Evolutionary conservation across 2,797 vertebrate species (phyloP).

Genomic region (Myiotriccus ornatus): DNA sequence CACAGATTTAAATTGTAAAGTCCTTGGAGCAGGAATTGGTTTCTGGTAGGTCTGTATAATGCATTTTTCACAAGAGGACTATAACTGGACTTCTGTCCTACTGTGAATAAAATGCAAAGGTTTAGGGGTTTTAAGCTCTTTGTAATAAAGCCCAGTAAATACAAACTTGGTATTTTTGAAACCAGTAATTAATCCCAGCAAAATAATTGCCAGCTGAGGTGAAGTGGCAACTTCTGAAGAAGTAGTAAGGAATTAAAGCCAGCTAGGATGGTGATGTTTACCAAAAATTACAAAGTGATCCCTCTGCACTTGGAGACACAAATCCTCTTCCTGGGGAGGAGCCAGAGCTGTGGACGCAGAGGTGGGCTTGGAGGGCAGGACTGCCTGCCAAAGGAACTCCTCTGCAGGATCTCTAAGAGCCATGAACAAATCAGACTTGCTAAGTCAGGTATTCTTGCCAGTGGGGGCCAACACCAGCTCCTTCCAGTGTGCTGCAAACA

Average conservation of each 20-base stretch:
- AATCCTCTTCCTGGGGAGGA: background rate
- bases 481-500: background rate
- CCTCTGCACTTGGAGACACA: background rate
- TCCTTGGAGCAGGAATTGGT: background rate
- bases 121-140: background rate
- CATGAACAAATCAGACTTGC: background rate
- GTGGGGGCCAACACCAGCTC: background rate
- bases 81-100: background rate
- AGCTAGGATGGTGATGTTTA: background rate
- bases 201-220: background rate
- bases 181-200: background rate
- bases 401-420: background rate
- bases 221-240: background rate
- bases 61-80: background rate
- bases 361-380: fast-evolving
- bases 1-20: conserved; percentile 11
- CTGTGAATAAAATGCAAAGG: background rate
- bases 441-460: fast-evolving
- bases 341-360: fast-evolving
- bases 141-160: background rate
- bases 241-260: background rate
- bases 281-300: background rate
- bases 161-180: background rate
- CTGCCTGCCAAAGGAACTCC: background rate
- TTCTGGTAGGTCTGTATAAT: background rate